Conservation (phyloP, 92 coral and sea anemone genomes). For the Montipora capitata region DNA sequence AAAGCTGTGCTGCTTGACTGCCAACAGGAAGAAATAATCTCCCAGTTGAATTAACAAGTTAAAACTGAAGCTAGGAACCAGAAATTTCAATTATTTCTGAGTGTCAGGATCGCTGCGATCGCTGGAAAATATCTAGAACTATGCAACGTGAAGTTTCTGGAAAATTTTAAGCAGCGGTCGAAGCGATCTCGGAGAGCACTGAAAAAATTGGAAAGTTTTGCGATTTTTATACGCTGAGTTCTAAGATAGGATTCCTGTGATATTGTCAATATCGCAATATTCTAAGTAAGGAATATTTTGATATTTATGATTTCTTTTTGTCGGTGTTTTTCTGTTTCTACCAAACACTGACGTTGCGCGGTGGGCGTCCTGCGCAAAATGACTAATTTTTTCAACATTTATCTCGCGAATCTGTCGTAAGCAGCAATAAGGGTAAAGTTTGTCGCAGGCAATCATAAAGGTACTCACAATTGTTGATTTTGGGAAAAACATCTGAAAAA, state of each 20-base stretch:
- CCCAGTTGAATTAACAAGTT: background rate
- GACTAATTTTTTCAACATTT: background rate
- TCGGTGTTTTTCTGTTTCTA: background rate
- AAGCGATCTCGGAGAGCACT: constrained; percentile 8
- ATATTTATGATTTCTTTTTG: background rate
- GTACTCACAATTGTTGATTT: background rate
- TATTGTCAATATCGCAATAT: constrained; percentile 16
- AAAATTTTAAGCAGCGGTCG: constrained; percentile 5
- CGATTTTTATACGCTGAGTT: background rate
- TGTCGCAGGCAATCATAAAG: background rate
- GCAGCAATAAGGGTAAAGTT: background rate
- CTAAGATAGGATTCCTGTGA: background rate
- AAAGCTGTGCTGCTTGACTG: background rate
- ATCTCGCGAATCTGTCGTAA: background rate
- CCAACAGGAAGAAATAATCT: too few relatives aligned
- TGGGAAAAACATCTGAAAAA: background rate
- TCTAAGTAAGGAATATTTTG: constrained; percentile 17
- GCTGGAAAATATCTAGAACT: constrained; percentile 11
- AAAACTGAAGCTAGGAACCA: background rate
- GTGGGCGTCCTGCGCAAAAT: background rate
- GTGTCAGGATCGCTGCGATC: constrained; percentile 2
- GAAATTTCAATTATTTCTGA: background rate
- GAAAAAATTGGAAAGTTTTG: background rate
- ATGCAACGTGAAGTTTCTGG: background rate
- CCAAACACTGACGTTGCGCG: background rate